These are phyloP conservation scores for Salmo trutta DNA, from an alignment of 2,797 vertebrate genomes.

Conservation along the genomic window DNA sequence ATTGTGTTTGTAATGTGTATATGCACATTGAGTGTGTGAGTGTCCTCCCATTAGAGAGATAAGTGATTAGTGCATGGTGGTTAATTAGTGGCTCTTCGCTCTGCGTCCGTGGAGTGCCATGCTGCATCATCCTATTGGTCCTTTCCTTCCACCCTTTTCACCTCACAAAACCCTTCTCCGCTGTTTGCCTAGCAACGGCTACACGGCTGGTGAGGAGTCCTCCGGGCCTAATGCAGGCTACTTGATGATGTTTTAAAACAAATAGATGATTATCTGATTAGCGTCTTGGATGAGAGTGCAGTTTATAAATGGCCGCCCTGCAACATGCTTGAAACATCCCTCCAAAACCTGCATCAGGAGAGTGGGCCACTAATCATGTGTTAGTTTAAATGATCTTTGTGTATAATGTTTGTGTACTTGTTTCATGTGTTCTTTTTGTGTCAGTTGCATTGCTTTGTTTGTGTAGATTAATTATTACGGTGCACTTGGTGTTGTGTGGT, in stretches of 20 bases:
- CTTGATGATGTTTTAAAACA: slow-evolving; percentile 89
- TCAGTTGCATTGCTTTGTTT: neutral
- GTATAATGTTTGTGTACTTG: neutral
- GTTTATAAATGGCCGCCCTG: slow-evolving; percentile 78
- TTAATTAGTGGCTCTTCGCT: slow-evolving; percentile 69
- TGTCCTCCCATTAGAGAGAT: slow-evolving; percentile 60
- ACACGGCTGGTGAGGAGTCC: slow-evolving; percentile 59
- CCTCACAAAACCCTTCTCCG: slow-evolving; percentile 60
- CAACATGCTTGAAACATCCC: neutral
- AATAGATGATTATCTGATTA: slow-evolving; percentile 94
- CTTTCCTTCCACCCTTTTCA: slow-evolving; percentile 24
- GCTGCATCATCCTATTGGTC: slow-evolving; percentile 44
- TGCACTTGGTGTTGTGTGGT: neutral
- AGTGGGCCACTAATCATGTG: neutral
- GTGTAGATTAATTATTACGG: neutral
- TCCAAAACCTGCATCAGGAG: neutral
- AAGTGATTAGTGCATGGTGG: slow-evolving; percentile 67
- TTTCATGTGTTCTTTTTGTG: neutral
- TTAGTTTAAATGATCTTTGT: neutral
- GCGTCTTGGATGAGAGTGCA: slow-evolving; percentile 76
- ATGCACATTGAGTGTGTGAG: slow-evolving; percentile 31
- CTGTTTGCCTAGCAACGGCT: slow-evolving; percentile 74
- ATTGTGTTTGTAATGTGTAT: slow-evolving; percentile 7
- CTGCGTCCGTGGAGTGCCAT: slow-evolving; percentile 57
- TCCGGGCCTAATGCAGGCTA: slow-evolving; percentile 76